A percentile compares a stretch with the other conserved stretches of the same genome.
Conservation (phyloP, 2,888 invertebrate species). For the Acanthosepion pharaonis region DNA sequence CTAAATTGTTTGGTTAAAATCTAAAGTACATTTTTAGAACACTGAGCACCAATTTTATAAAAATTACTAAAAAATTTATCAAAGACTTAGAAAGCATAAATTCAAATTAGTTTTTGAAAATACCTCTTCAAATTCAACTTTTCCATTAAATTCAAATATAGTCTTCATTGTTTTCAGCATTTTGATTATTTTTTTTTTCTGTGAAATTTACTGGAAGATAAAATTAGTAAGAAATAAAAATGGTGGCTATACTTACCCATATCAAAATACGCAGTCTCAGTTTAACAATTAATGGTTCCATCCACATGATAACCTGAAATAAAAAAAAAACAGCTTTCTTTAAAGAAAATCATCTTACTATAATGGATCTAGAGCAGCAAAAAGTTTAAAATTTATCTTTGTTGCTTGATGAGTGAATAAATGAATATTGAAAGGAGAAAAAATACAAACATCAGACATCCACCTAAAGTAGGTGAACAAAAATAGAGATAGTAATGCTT, state of each 20-base stretch:
- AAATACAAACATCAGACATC: no score
- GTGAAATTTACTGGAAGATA: no score
- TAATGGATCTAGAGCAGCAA: no score
- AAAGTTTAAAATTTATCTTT: not conserved
- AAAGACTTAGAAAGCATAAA: not conserved
- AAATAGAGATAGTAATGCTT: no score
- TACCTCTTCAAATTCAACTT: not conserved
- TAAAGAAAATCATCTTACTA: no score
- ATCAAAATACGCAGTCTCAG: slow-evolving; percentile 62
- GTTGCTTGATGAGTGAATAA: not conserved
- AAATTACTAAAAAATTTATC: not conserved
- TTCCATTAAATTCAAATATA: not conserved
- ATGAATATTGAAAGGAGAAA: no score
- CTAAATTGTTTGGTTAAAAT: no score
- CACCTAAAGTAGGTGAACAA: no score
- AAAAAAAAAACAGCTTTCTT: not conserved
- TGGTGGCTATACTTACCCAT: slow-evolving; percentile 61
- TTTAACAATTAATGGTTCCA: slow-evolving; percentile 66
- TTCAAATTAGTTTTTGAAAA: not conserved
- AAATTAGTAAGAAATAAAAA: not conserved
- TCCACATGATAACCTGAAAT: slow-evolving; percentile 64
- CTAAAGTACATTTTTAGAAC: no score
- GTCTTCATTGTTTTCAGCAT: no score
- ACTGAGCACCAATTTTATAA: no score
- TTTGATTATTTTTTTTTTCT: no score